Evolutionary conservation across 2,797 vertebrate species (phyloP).

Genomic region (Netta rufina): DNA sequence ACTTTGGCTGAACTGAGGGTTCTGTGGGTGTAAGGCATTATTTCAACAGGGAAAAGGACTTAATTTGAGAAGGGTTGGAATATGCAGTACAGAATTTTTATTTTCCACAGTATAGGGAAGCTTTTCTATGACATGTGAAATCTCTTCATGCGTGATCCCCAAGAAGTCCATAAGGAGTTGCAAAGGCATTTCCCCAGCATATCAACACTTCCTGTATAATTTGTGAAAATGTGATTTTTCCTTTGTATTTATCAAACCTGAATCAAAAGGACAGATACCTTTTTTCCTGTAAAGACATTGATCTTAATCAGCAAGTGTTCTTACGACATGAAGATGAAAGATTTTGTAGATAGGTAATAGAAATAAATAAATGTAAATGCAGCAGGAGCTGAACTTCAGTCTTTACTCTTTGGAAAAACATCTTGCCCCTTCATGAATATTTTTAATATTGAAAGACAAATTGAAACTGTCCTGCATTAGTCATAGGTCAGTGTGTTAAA

Average conservation of each 20-base stretch:
- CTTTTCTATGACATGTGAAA: neutral
- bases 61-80: neutral
- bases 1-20: conserved; percentile 13
- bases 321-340: neutral
- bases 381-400: neutral
- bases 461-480: neutral
- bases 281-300: neutral
- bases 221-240: neutral
- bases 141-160: neutral
- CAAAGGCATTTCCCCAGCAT: neutral
- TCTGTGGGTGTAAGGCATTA: neutral
- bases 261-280: neutral
- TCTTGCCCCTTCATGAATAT: neutral
- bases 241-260: neutral
- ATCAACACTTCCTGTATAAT: neutral
- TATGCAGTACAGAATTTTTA: neutral
- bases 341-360: neutral
- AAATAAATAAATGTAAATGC: neutral
- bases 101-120: neutral
- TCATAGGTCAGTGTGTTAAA: neutral
- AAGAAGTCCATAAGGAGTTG: neutral
- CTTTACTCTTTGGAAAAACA: neutral
- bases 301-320: neutral
- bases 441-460: neutral
- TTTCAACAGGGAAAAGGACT: conserved; percentile 10